These are phyloP conservation scores for Grantiella picta DNA, from an alignment of 2,113 vertebrate species.

Conservation along the genomic window DNA sequence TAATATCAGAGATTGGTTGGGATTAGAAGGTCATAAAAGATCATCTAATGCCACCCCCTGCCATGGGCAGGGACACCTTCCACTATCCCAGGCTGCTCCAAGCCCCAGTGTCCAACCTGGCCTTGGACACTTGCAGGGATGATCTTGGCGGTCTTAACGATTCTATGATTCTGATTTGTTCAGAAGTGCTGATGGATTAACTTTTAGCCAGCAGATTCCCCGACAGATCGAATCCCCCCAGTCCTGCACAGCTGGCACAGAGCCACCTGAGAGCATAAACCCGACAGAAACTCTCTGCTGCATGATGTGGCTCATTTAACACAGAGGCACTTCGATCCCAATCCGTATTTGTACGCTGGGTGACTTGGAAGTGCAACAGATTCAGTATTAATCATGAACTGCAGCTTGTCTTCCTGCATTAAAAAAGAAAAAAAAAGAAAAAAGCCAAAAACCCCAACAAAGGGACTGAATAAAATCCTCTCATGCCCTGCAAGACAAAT, in stretches of 20 bases:
- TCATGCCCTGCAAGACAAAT: background rate
- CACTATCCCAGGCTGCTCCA: background rate
- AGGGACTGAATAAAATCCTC: background rate
- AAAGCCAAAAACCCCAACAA: background rate
- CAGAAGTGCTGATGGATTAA: background rate
- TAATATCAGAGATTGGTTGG: background rate
- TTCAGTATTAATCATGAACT: background rate
- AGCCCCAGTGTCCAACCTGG: accelerated
- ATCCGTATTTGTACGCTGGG: background rate
- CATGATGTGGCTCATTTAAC: background rate
- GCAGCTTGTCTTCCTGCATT: background rate
- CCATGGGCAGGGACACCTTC: background rate
- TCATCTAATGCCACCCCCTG: accelerated
- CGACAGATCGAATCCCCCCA: background rate
- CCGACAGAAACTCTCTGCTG: background rate
- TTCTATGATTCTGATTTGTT: background rate
- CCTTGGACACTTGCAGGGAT: background rate
- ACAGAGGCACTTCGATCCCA: background rate
- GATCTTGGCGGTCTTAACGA: background rate
- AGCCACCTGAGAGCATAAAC: background rate
- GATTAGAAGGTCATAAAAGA: too few relatives aligned
- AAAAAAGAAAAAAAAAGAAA: background rate
- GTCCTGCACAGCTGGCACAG: background rate
- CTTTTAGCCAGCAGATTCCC: background rate
- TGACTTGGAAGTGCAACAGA: background rate